These are phyloP conservation scores for Eulemur macaco DNA, from an alignment of 2,113 vertebrate species.

Conservation along the genomic window DNA sequence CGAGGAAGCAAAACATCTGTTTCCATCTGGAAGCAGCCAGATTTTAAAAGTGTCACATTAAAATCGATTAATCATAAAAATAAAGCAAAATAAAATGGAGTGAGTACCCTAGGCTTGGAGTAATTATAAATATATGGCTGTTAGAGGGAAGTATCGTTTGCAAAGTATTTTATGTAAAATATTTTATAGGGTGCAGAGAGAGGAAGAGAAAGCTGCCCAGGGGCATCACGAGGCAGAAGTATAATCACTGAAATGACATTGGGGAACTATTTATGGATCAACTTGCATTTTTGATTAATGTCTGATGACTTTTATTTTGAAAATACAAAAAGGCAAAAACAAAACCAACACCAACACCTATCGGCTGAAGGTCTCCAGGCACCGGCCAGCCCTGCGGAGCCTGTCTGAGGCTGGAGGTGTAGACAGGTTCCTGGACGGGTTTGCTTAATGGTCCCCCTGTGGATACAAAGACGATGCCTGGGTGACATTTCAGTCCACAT, in stretches of 20 bases:
- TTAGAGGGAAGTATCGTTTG: not conserved
- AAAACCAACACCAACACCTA: not conserved
- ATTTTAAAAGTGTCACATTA: slow-evolving; percentile 37
- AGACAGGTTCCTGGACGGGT: not conserved
- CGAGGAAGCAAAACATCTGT: not conserved
- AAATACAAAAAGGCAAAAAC: not conserved
- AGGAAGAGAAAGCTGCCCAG: not conserved
- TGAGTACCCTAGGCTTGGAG: not conserved
- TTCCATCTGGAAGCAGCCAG: slow-evolving; percentile 49
- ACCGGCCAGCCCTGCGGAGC: rapidly evolving
- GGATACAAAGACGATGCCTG: not conserved
- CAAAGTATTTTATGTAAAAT: not conserved
- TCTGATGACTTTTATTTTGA: not conserved
- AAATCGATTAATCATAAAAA: slow-evolving; percentile 55
- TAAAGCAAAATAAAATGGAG: slow-evolving; percentile 52
- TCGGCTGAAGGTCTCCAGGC: rapidly evolving
- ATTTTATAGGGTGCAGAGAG: not conserved
- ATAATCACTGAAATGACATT: not conserved
- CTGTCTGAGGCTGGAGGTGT: not conserved
- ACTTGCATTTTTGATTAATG: not conserved
- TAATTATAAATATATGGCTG: slow-evolving; percentile 48
- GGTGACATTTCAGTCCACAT: rapidly evolving
- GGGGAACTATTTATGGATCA: not conserved
- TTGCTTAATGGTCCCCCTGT: rapidly evolving
- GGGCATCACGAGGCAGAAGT: not conserved